phyloP scores from a whole-genome alignment of 2,113 vertebrate genomes.

The Oncorhynchus keta region DNA sequence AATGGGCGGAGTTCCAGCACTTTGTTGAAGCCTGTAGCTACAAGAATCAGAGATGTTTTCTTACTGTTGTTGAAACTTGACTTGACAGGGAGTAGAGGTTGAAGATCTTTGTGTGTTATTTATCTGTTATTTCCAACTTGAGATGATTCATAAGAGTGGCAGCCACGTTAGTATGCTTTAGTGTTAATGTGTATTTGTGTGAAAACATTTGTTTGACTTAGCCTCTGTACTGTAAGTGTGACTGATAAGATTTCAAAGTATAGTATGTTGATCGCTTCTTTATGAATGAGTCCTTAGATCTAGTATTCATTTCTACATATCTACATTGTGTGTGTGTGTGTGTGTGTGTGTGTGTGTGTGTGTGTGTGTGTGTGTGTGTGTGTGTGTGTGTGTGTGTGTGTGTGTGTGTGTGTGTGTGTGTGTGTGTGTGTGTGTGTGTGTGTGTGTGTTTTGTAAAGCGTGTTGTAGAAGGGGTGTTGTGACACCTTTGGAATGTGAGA shows the following conservation, averaged over 20 bases:
- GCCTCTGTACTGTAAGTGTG: not conserved
- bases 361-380: conserved; percentile 26
- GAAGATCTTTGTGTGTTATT: not conserved
- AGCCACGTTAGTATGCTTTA: not conserved
- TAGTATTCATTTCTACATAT: not conserved
- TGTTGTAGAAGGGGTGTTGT: conserved; percentile 9
- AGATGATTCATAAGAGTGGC: not conserved
- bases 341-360: conserved; percentile 22
- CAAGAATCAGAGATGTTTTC: conserved; percentile 39
- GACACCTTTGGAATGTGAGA: conserved; percentile 48
- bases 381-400: conserved; percentile 10
- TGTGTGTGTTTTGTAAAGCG: conserved; percentile 12
- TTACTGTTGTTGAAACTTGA: conserved; percentile 24
- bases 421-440: not conserved
- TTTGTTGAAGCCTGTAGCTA: conserved; percentile 53
- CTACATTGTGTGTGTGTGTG: not conserved
- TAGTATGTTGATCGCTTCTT: not conserved
- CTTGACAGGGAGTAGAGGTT: conserved; percentile 1
- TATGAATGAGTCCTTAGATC: not conserved
- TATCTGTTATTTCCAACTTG: not conserved
- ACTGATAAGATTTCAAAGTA: conserved; percentile 3
- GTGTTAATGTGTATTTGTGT: too few relatives aligned
- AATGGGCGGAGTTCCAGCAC: not conserved
- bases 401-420: too few relatives aligned
- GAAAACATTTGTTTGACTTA: too few relatives aligned